Evolutionary conservation across 1,140 invertebrate species (phyloP), one percentile per base, ranked within the genome.

Genomic region (Aphelenchoides fujianensis): DNA sequence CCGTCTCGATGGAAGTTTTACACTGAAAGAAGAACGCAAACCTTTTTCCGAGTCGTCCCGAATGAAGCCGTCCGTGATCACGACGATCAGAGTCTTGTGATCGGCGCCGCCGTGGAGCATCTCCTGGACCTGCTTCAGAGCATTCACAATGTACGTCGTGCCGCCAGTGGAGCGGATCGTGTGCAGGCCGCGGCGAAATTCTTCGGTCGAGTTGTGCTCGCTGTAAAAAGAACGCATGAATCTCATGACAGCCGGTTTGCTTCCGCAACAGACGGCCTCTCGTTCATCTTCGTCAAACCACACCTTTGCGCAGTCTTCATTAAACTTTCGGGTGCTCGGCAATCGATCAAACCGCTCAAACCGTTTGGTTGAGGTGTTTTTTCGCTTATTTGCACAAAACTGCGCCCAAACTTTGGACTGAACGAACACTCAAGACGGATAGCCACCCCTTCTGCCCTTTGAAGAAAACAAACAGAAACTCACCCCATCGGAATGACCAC

Each of bases 21-120:
- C 19, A 59, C 19, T n/a, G n/a, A n/a, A n/a, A n/a, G n/a, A 19
- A 19, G 34, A 59, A 59, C 55, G 19, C n/a, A n/a, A 59, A 59
- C 55, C 55, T 59, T 59, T 19, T 7, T 5, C 55, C 28, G 55
- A 32, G 34, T 59, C 55, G 23, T 59, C 55, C 27, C 19, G 55
- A 59, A 59, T 5, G 19, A 59, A 59, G 55, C 55, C 55, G 34
- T 59, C 55, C 7, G 55, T 59, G 12, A 59, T 19, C 5, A 59
- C 19, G 23, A 59, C 34, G 5, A 19, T 23, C 19, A 59, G 34
- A 5, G 5, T 19, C 34, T 59, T 59, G 55, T 59, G 55, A 7
- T 23, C 19, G 28, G 5, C 55, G 5, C 23, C 5, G 34, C 55
- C 34, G 55, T 59, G 55, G 28, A 59, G 23, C 55, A 59, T 7